A percentile compares a stretch with the other conserved stretches of the same genome.
These are phyloP conservation scores for Chloroceryle aenea DNA, from an alignment of 2,113 vertebrate species.

Conservation along the genomic window DNA sequence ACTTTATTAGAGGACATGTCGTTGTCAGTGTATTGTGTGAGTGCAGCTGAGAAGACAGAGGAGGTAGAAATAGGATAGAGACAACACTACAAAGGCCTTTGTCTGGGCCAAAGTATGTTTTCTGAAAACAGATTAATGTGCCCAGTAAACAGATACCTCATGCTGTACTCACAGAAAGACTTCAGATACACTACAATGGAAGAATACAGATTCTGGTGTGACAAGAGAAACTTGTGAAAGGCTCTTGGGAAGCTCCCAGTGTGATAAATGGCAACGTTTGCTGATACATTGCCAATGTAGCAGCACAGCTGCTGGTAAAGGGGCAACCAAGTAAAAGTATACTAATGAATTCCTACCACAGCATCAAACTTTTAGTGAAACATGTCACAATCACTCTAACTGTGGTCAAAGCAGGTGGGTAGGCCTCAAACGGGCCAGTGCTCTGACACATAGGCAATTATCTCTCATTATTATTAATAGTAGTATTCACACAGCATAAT, in stretches of 20 bases:
- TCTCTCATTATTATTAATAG: not conserved
- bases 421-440: not conserved
- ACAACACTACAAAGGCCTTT: not conserved
- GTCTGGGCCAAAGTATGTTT: too few relatives aligned
- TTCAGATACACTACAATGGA: too few relatives aligned
- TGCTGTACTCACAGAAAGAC: too few relatives aligned
- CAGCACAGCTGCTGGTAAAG: not conserved
- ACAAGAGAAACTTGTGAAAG: too few relatives aligned
- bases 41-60: not conserved
- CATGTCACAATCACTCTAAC: not conserved
- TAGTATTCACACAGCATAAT: not conserved
- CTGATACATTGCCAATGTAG: not conserved
- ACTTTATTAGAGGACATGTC: not conserved
- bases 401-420: not conserved
- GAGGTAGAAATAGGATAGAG: not conserved
- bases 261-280: too few relatives aligned
- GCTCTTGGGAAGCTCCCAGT: too few relatives aligned
- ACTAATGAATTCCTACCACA: not conserved
- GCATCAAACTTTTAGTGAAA: not conserved
- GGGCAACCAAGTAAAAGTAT: not conserved
- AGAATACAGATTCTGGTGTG: too few relatives aligned
- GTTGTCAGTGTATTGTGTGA: accelerated
- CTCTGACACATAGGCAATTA: not conserved
- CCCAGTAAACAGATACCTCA: too few relatives aligned
- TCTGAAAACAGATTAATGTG: too few relatives aligned